Conservation (phyloP, 1,140 invertebrate species). For the Danaus melanippus region DNA sequence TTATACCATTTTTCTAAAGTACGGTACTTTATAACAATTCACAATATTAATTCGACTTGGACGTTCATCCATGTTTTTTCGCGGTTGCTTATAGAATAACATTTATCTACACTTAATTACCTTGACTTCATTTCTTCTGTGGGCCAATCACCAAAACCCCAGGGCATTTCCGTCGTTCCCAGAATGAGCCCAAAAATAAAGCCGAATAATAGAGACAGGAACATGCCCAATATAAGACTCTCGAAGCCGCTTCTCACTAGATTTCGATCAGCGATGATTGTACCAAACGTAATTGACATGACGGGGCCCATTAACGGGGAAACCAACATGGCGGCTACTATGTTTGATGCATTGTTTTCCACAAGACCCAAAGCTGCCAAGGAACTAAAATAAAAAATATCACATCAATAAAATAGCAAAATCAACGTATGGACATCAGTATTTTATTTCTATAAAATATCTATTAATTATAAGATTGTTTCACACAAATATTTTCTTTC, state of each 20-base stretch:
- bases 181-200: constrained; percentile 85
- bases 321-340: constrained; percentile 90
- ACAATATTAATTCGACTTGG: too few relatives aligned
- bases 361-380: constrained; percentile 74
- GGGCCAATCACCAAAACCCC: constrained; percentile 85
- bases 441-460: too few relatives aligned
- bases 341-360: constrained; percentile 81
- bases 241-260: constrained; percentile 77
- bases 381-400: constrained; percentile 49
- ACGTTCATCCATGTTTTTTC: too few relatives aligned
- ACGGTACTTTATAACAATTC: too few relatives aligned
- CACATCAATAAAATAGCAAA: constrained; percentile 1
- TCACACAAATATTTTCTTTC: too few relatives aligned
- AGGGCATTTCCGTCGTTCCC: constrained; percentile 81
- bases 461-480: too few relatives aligned
- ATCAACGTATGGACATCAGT: neutral
- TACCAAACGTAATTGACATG: constrained; percentile 88
- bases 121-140: constrained; percentile 87
- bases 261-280: constrained; percentile 81
- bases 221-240: constrained; percentile 80
- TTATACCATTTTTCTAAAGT: too few relatives aligned
- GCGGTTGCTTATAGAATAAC: too few relatives aligned
- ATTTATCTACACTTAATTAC: constrained; percentile 43
- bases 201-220: constrained; percentile 81
- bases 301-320: constrained; percentile 92